Conservation (phyloP, 2,113 vertebrate species). For the Odontophorus gujanensis region DNA sequence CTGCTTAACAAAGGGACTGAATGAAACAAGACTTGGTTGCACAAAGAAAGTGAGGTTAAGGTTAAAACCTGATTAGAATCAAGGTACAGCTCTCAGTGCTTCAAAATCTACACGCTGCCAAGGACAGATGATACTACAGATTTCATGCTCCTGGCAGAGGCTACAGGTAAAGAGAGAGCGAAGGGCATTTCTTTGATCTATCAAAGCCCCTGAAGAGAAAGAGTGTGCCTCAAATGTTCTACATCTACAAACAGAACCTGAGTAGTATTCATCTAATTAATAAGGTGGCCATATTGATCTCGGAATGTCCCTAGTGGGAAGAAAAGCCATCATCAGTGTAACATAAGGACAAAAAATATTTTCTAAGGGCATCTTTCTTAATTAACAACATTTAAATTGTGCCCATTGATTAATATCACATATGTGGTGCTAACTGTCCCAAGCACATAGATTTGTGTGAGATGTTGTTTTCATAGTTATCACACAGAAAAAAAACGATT, state of each 20-base stretch:
- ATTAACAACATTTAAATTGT: not conserved
- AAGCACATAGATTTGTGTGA: not conserved
- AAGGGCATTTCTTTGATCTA: not conserved
- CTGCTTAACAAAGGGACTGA: not conserved
- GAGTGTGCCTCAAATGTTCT: not conserved
- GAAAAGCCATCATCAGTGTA: not conserved
- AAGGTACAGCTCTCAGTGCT: not conserved
- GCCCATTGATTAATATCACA: not conserved
- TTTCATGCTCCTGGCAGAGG: not conserved
- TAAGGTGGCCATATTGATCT: not conserved
- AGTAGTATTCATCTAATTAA: not conserved
- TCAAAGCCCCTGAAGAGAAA: not conserved
- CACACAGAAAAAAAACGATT: not conserved
- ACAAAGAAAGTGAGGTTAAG: not conserved
- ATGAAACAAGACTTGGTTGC: not conserved
- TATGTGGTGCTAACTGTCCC: not conserved
- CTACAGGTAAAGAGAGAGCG: not conserved
- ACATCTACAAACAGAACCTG: not conserved
- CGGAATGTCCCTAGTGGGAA: not conserved
- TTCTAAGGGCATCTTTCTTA: not conserved
- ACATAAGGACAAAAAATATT: not conserved
- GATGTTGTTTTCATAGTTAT: not conserved
- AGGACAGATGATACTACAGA: not conserved
- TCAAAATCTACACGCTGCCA: not conserved
- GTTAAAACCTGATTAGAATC: not conserved